A percentile compares a stretch with the other conserved stretches of the same genome.
Evolutionary conservation across 2,888 invertebrate genomes (phyloP).

Genomic region (Camponotus fellah): DNA sequence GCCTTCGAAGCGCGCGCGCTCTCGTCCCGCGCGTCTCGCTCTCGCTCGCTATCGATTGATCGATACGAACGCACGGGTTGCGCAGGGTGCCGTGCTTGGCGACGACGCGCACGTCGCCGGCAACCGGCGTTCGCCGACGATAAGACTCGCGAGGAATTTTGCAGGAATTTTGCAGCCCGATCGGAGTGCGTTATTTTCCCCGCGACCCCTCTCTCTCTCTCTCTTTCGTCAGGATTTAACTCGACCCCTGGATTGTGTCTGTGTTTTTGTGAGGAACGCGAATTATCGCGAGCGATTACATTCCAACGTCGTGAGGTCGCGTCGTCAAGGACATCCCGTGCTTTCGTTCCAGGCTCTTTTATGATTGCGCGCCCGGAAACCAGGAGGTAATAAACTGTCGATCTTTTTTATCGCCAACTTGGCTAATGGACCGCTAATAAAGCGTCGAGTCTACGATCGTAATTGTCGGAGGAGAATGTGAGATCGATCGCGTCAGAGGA

Average conservation of each 20-base stretch:
- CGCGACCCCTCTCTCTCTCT: neutral
- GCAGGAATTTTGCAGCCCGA: neutral
- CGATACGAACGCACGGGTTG: conserved; percentile 29
- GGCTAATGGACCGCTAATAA: conserved; percentile 16
- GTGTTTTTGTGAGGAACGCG: neutral
- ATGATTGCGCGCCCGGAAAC: conserved; percentile 37
- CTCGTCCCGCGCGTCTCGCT: conserved; percentile 15
- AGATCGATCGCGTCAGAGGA: neutral
- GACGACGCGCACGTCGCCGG: conserved; percentile 12
- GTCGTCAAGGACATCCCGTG: conserved; percentile 32
- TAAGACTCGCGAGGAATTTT: neutral
- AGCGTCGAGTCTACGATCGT: neutral
- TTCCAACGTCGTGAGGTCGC: neutral
- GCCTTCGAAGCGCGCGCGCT: conserved; percentile 32
- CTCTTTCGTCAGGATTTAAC: neutral
- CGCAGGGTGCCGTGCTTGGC: conserved; percentile 2
- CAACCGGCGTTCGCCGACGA: neutral
- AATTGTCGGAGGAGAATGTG: neutral
- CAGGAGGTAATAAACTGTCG: conserved; percentile 31
- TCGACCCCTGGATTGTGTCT: neutral
- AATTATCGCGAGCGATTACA: conserved; percentile 1
- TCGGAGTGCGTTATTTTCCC: neutral
- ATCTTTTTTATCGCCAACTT: conserved; percentile 1
- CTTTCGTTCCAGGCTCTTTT: conserved; percentile 33
- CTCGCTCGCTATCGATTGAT: conserved; percentile 44